These are phyloP conservation scores for Limnephilus marmoratus DNA, from an alignment of 2,888 invertebrate genomes.

Conservation along the genomic window DNA sequence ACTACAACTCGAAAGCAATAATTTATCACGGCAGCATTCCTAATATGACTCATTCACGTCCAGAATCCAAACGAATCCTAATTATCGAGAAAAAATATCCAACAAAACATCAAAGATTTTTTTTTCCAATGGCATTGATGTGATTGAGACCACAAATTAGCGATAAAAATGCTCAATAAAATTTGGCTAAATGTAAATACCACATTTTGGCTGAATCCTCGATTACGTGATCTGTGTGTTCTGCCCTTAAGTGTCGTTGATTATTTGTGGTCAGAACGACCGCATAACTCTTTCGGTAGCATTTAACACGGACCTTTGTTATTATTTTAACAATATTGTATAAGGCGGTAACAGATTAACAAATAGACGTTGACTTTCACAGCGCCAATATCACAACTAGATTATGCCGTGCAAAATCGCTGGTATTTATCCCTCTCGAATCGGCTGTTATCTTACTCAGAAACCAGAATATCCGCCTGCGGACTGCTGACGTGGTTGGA, in stretches of 20 bases:
- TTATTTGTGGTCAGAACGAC: not conserved
- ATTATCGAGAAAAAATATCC: not conserved
- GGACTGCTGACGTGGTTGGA: not conserved
- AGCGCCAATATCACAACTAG: constrained; percentile 36
- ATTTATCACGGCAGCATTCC: not conserved
- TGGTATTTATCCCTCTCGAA: constrained; percentile 33
- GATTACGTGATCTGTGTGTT: not conserved
- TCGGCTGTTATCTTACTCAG: constrained; percentile 15
- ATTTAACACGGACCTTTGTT: constrained; percentile 2
- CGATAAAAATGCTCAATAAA: not conserved
- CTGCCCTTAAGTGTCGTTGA: not conserved
- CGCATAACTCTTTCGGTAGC: not conserved
- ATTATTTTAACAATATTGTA: not conserved
- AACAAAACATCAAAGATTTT: not conserved
- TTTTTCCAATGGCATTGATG: not conserved
- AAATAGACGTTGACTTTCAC: constrained; percentile 33
- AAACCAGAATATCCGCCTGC: constrained; percentile 20
- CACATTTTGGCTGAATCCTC: not conserved
- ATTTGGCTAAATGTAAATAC: no score
- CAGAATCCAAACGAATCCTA: not conserved
- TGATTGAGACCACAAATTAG: not conserved
- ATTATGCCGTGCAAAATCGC: constrained; percentile 7
- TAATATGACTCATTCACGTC: not conserved
- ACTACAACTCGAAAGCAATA: not conserved
- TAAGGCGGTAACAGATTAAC: constrained; percentile 34